Evolutionary conservation across 2,113 vertebrate genomes (phyloP).

Genomic region (Eurystomus gularis): DNA sequence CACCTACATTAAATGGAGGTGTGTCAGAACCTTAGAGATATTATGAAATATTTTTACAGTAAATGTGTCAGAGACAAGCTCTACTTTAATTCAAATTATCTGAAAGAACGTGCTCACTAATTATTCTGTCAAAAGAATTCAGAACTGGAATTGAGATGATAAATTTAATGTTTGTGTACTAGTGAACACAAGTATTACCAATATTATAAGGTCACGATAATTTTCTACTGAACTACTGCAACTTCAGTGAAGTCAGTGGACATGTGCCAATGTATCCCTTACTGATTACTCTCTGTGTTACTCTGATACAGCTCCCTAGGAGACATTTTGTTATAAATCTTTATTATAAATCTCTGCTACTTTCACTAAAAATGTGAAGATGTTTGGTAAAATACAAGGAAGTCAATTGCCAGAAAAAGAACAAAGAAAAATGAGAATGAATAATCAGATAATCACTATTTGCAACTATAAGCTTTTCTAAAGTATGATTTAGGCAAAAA

Average conservation of each 20-base stretch:
- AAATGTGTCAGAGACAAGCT: neutral
- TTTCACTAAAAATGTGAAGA: neutral
- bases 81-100: neutral
- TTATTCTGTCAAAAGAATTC: neutral
- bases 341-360: neutral
- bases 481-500: neutral
- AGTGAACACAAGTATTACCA: neutral
- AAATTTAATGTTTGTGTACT: neutral
- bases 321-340: neutral
- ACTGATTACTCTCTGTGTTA: neutral
- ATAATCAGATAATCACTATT: neutral
- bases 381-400: neutral
- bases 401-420: neutral
- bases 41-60: neutral
- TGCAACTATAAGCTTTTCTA: neutral
- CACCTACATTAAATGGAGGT: neutral
- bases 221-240: neutral
- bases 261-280: accelerated
- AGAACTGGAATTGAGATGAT: neutral
- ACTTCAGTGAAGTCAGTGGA: neutral
- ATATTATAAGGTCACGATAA: neutral
- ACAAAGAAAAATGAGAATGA: neutral
- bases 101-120: neutral
- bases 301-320: neutral
- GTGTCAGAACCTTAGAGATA: neutral